Evolutionary conservation across 1,140 invertebrate genomes (phyloP).

Genomic region (Rhopalosiphum maidis): DNA sequence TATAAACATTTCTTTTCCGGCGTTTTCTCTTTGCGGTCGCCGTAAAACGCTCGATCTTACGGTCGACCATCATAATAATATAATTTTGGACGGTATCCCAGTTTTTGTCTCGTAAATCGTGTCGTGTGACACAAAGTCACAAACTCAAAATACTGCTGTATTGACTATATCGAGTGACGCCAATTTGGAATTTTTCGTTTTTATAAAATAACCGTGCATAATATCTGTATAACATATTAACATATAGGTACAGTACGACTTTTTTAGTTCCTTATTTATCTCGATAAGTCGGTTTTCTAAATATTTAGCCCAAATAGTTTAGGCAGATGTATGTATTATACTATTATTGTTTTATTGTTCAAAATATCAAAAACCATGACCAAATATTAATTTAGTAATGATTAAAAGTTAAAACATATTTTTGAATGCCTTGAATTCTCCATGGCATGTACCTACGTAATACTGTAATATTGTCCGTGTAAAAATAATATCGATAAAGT

Average conservation of each 20-base stretch:
- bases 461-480: background rate
- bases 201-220: background rate
- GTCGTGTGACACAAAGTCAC: background rate
- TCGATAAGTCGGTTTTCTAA: background rate
- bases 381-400: background rate
- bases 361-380: background rate
- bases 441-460: background rate
- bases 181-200: background rate
- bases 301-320: background rate
- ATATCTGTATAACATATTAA: background rate
- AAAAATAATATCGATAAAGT: background rate
- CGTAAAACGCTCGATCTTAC: background rate
- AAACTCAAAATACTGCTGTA: background rate
- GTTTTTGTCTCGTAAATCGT: background rate
- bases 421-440: background rate
- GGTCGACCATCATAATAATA: background rate
- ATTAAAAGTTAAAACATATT: background rate
- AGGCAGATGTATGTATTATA: background rate
- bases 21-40: background rate
- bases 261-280: background rate
- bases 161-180: background rate
- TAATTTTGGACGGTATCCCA: slow-evolving; percentile 12
- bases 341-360: background rate
- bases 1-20: background rate
- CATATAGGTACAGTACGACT: too few relatives aligned